Evolutionary conservation across 2,888 invertebrate genomes (phyloP), one percentile per base, ranked within the genome.

Genomic region (Cylindroiulus punctatus): DNA sequence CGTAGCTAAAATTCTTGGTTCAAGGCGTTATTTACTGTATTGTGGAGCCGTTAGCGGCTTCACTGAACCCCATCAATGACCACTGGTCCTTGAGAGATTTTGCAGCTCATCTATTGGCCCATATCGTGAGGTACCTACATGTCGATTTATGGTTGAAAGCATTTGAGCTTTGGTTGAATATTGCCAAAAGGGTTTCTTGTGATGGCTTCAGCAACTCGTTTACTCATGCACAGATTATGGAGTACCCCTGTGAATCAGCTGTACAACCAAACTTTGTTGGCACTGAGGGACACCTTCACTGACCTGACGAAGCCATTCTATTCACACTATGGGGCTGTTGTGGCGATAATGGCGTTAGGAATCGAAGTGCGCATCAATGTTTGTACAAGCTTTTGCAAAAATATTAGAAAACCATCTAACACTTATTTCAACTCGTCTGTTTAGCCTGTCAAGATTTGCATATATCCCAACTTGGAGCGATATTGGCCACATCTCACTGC

Each of bases 311-410:
- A 90, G 65, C 90, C 90, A 14, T 90, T 90, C 88, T 90, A 90
- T 86, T 90, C 90, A 86, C 91, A 91, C 87, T 91, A 91, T 88
- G 91, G 91, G 14, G 91, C 91, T 82, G 88, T 90, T 32, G 89
- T 90, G 89, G 91, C 90, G 7, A 88, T 91, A 10, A 88, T 89
- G 12, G 89, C 90, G 26, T 88, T 91, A 22, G 91, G 91, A 19
- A 87, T 89, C 47, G 89, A 90, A 89, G 91, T 90, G 88, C 2
- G 47, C 42, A 42, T 42, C 42, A 42, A 5, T n/a, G n/a, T 5
- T 42, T 42, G 42, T 42, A 8, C 10, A 42, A 8, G 42, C 10
- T 42, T 42, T 8, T 42, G 42, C 42, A 42, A 42, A 76, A 32
- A 32, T 19, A 32, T 2, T 19, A 36, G 12, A 36, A 81, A n/a